Evolutionary conservation across 37 sponge, comb jelly and placozoan genomes (phyloP), one percentile per base, ranked within the genome.

Genomic region (Corticium candelabrum): DNA sequence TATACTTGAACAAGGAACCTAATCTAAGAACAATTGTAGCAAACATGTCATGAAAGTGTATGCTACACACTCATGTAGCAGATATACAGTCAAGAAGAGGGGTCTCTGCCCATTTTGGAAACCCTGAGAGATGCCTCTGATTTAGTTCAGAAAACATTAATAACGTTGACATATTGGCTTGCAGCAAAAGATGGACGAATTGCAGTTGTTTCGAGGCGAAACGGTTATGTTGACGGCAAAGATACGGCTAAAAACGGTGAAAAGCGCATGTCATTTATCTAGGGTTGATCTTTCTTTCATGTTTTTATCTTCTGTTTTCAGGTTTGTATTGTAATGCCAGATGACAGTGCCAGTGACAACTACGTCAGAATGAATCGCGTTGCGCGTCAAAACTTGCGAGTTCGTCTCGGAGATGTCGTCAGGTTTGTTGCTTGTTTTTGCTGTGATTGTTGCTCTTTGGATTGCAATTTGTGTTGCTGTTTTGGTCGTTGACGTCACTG

Each of bases 351-450:
- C 11, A 72, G 87, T 36, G 89, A 89, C 74, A 91, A 94, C 82
- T 91, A 91, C 84, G 91, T 97, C n/a, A 79, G 95, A 5, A 94
- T 97, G 94, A 97, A 97, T 82, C 80, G 95, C 35, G 95, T 94
- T 31, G 90, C 89, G 67, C 57, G 99, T 38, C 90, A 94, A 80
- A 97, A 97, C 88, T 85, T 97, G 35, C 82, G 99, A 34, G 90
- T 91, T 15, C 79, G 95, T 0, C 78, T 89, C 15, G 89, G 92
- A 76, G 99, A 97, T 39, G 77, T 97, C 33, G 93, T 97, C 70
- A 94, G 93, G 93, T 86, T 50, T 50, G 62, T 50, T 21, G 62
- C 62, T 50, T n/a, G n/a, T n/a, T n/a, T n/a, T n/a, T n/a, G n/a
- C n/a, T n/a, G n/a, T n/a, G n/a, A n/a, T n/a, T n/a, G n/a, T n/a